These are phyloP conservation scores for Catostylus mosaicus DNA, from an alignment of 30 jellyfish, hydroid and myxozoan species.

Conservation along the genomic window DNA sequence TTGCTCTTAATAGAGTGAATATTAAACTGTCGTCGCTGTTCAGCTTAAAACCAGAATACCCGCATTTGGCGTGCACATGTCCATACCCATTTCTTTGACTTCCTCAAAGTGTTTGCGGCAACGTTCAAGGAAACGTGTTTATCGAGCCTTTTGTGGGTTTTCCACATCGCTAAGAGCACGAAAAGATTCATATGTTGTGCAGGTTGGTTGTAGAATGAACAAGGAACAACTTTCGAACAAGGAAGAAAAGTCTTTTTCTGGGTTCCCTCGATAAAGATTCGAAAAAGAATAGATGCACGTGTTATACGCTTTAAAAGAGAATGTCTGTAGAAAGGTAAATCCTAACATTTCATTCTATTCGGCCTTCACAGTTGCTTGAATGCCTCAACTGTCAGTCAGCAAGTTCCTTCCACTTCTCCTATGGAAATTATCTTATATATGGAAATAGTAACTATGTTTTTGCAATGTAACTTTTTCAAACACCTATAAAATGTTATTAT, in stretches of 20 bases:
- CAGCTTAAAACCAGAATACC: background rate
- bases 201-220: background rate
- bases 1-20: background rate
- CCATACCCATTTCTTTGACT: constrained; percentile 1
- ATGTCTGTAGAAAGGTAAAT: too few relatives aligned
- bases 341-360: too few relatives aligned
- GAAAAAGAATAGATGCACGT: too few relatives aligned
- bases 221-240: constrained; percentile 28
- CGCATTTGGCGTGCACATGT: constrained; percentile 46
- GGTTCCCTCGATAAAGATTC: too few relatives aligned
- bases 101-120: constrained; percentile 28
- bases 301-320: too few relatives aligned
- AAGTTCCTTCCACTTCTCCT: too few relatives aligned
- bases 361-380: too few relatives aligned
- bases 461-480: too few relatives aligned
- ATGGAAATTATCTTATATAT: too few relatives aligned
- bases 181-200: background rate
- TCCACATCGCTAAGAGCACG: background rate
- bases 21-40: background rate
- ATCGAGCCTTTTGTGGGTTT: background rate
- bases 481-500: too few relatives aligned
- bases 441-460: too few relatives aligned
- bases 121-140: background rate
- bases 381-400: too few relatives aligned
- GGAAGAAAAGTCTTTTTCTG: constrained; percentile 13